Base-by-base conservation (phyloP, 2,888 invertebrate genomes). In the Odontocerum albicorne region DNA sequence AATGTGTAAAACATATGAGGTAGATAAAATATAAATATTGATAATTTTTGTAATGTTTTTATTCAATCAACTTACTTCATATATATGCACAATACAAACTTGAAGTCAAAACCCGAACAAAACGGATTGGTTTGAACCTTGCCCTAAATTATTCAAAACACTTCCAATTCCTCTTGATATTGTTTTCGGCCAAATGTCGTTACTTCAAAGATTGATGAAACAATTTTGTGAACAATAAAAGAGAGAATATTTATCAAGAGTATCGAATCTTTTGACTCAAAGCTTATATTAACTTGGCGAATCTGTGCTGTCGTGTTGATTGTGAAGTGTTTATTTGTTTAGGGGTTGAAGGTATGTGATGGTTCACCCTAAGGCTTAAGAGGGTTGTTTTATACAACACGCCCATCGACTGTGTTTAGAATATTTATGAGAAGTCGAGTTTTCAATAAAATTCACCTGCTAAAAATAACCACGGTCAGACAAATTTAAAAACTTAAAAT, bases 141-240 rank as follows among this genome's bases (percentile, higher is more conserved):
- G 20, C 13, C 12, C 17, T 55, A 55, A 55, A 55, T 55, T 50
- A 55, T 55, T 55, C 55, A 55, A 44, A 47, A 38, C 39, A 31
- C 35, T 40, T 6, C 15, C 38, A 27, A 47, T 47, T 38, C 33
- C 47, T 22, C 43, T 31, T 31, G 49, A 43, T 56, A 56, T 51
- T 56, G 56, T 56, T 56, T 56, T 56, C 40, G 49, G 21, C 39
- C 38, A 17, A 16, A 15, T 19, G 46, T 45, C 32, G 56, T 49
- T 42, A 54, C 54, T 49, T 54, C 32, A 31, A 38, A 55, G 49
- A 49, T 49, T 49, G 55, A 49, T 49, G 40, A 49, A 42, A 49
- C 49, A 49, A 40, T 47, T 32, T 38, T 27, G 55, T 16, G 44
- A 55, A 55, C 43, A 49, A 50, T 50, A 31, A 19, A 17, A 49